Base-by-base conservation (phyloP, 2,888 invertebrate genomes). In the Cheilosia grossa region DNA sequence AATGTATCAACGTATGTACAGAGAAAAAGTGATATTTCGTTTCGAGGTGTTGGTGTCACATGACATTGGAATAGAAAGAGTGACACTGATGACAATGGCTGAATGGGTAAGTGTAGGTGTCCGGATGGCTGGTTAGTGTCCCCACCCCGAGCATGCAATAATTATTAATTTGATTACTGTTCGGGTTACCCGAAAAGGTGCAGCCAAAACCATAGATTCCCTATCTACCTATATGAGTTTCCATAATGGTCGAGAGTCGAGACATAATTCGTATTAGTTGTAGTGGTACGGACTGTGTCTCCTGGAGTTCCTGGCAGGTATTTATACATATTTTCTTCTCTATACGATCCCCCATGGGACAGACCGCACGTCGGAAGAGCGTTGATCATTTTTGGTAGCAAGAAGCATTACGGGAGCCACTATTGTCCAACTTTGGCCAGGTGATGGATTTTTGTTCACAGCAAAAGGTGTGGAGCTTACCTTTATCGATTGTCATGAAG, bases 381-480 rank as follows among this genome's bases (percentile, higher is more conserved):
- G 72, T 75, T 72, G 80, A 85, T 77, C 80, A 81, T 85, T 80
- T 85, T 85, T 81, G 85, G 85, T 77, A 72, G 66, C 70, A 44
- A 49, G 10, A n/a, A 72, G 17, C 59, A 63, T 59, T 70, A 58
- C 19, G 61, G 19, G 33, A 24, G 47, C 66, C 79, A 24, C 64
- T 59, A 72, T 70, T 79, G 83, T 66, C 83, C 80, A 72, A 33
- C 77, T 75, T 27, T 61, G 37, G 61, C 63, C 75, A 61, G 80
- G 72, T 85, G 80, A 75, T 77, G 80, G 59, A 67, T 85, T 67
- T 51, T 42, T 61, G 73, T 63, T 67, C 54, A 19, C 42, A 86
- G 42, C 69, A 58, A 77, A 73, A 91, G 91, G 91, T 91, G 91
- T 91, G 91, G 91, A 91, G 91, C 89, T 90, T 89, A 90, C 89